A percentile compares a stretch with the other conserved stretches of the same genome.
Conservation (phyloP, 1,140 invertebrate genomes). For the Solenopsis invicta region DNA sequence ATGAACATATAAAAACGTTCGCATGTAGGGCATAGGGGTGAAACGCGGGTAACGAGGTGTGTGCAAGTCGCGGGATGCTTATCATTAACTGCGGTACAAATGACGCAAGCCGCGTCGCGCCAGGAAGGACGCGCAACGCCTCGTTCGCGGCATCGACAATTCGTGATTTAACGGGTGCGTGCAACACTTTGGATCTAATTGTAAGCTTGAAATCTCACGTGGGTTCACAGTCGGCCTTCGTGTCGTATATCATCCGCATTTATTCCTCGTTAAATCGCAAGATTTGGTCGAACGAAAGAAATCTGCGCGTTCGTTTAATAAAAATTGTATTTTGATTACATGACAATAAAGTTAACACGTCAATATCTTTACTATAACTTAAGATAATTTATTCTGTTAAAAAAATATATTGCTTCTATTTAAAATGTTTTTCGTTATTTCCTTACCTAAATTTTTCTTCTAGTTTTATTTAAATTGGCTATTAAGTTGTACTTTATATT, state of each 20-base stretch:
- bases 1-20: slow-evolving; percentile 66
- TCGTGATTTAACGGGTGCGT: slow-evolving; percentile 1
- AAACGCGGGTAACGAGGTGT: slow-evolving; percentile 40
- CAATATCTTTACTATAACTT: no score
- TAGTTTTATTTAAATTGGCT: not conserved
- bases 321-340: not conserved
- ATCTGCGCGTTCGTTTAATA: not conserved
- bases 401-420: not conserved
- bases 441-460: no score
- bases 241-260: not conserved
- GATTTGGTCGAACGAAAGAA: not conserved
- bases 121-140: not conserved
- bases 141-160: not conserved
- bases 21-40: slow-evolving; percentile 43
- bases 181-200: not conserved
- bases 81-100: slow-evolving; percentile 10
- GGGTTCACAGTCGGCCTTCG: not conserved
- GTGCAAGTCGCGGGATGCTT: slow-evolving; percentile 33
- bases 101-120: not conserved
- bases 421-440: not conserved
- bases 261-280: not conserved
- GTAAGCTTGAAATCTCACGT: not conserved
- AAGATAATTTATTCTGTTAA: no score
- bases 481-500: no score
- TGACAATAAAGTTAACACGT: not conserved